These are phyloP conservation scores for Machaerirhynchus nigripectus DNA, from an alignment of 2,113 vertebrate genomes.

Conservation along the genomic window DNA sequence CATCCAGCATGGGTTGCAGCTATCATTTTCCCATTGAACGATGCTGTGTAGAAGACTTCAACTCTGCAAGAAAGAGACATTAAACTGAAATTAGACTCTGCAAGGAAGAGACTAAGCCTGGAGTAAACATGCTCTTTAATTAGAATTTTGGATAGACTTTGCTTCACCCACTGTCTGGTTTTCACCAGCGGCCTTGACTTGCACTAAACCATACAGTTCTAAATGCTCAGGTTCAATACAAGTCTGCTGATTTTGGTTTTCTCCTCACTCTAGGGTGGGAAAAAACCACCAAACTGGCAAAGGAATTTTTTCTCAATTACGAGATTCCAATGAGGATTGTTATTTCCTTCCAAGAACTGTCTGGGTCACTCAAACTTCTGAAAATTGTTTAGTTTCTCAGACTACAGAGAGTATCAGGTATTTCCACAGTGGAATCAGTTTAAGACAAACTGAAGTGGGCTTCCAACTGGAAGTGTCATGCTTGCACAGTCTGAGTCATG, in stretches of 20 bases:
- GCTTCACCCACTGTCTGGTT: neutral
- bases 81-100: slow-evolving; percentile 52
- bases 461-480: neutral
- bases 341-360: neutral
- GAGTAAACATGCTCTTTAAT: neutral
- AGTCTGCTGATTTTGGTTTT: neutral
- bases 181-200: neutral
- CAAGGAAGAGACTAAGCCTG: neutral
- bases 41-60: neutral
- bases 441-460: neutral
- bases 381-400: neutral
- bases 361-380: neutral
- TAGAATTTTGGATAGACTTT: neutral
- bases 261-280: neutral
- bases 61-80: slow-evolving; percentile 43
- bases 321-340: fast-evolving
- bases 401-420: fast-evolving
- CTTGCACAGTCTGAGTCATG: neutral
- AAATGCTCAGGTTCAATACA: neutral
- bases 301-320: neutral
- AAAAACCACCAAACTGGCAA: neutral
- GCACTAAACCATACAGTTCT: neutral
- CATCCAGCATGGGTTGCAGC: neutral
- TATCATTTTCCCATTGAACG: neutral
- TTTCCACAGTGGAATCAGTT: neutral